Evolutionary conservation across 2,888 invertebrate species (phyloP).

Genomic region (Harpagoxenus sublaevis): DNA sequence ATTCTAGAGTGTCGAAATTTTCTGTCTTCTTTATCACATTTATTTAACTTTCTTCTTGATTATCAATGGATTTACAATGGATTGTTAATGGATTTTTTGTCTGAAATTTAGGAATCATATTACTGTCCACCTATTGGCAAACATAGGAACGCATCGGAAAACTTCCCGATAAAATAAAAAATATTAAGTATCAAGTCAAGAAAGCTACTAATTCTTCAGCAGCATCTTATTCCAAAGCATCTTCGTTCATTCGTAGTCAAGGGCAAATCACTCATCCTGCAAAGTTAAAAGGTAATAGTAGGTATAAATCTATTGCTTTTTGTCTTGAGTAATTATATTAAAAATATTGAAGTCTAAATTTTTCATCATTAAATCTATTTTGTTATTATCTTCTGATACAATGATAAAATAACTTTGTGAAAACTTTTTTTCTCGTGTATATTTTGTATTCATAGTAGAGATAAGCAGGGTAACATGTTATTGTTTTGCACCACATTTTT

Average conservation of each 20-base stretch:
- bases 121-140: background rate
- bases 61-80: no score
- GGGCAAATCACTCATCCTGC: background rate
- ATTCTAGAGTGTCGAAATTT: no score
- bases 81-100: background rate
- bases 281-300: conserved; percentile 7
- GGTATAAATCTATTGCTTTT: background rate
- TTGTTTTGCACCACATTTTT: no score
- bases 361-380: no score
- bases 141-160: conserved; percentile 4
- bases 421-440: no score
- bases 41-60: no score
- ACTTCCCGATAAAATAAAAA: conserved; percentile 16
- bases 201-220: background rate
- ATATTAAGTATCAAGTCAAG: background rate
- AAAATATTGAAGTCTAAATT: background rate
- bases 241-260: background rate
- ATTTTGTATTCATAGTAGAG: no score
- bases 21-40: no score
- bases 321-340: no score
- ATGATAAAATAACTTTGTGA: no score
- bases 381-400: no score
- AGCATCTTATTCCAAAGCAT: background rate
- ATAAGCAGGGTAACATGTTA: no score
- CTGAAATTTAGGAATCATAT: background rate